Percentiles rank a stretch among this genome's conserved stretches.
Evolutionary conservation across 2,797 vertebrate species (phyloP).

Genomic region (Urocyon cinereoargenteus): DNA sequence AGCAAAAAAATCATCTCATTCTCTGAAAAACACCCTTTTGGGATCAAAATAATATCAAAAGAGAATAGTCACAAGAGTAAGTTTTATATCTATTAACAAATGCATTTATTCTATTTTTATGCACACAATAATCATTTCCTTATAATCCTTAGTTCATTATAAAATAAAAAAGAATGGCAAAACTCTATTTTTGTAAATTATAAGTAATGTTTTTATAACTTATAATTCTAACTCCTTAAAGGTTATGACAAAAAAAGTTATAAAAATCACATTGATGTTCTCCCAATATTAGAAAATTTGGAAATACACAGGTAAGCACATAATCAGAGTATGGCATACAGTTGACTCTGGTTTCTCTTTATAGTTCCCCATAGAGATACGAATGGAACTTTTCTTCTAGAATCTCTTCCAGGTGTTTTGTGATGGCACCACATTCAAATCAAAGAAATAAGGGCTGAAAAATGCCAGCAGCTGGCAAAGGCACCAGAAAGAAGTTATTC

Average conservation of each 20-base stretch:
- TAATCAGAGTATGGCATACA: background rate
- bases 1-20: background rate
- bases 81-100: constrained; percentile 19
- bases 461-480: background rate
- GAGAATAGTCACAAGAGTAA: constrained; percentile 24
- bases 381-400: background rate
- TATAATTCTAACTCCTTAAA: constrained; percentile 60
- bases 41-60: constrained; percentile 46
- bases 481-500: background rate
- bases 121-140: background rate
- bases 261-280: background rate
- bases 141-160: background rate
- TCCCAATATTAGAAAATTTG: constrained; percentile 19
- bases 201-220: background rate
- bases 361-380: background rate
- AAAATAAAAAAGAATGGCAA: background rate
- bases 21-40: background rate
- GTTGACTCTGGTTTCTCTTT: background rate
- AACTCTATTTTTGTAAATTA: constrained; percentile 1
- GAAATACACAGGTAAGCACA: constrained; percentile 18
- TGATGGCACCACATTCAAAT: background rate
- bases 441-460: background rate
- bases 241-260: background rate
- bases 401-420: background rate
- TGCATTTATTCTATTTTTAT: background rate